These are phyloP conservation scores for Etheostoma spectabile DNA, from an alignment of 2,113 vertebrate genomes.

Conservation along the genomic window DNA sequence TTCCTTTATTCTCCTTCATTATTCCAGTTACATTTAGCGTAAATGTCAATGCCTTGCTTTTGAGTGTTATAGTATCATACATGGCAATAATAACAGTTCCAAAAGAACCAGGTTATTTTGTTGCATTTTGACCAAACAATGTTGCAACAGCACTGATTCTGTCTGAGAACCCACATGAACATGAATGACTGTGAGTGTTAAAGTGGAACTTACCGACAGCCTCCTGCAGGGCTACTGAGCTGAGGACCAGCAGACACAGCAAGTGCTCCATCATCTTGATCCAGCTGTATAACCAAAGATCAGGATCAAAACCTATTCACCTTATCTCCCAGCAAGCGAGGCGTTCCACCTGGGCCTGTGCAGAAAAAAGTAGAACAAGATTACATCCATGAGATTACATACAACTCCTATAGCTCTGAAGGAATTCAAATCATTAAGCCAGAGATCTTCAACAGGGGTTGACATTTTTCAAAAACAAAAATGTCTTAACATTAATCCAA, in stretches of 20 bases:
- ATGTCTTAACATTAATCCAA: no score
- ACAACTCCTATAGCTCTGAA: not conserved
- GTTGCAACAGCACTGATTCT: not conserved
- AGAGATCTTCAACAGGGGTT: no score
- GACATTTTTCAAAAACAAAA: no score
- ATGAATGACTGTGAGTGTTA: not conserved
- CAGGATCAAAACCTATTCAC: not conserved
- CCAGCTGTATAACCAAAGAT: constrained; percentile 3
- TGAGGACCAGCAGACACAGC: constrained; percentile 66
- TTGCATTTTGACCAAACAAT: not conserved
- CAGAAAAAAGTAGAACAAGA: constrained; percentile 13
- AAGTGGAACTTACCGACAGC: constrained; percentile 63
- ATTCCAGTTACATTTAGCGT: not conserved
- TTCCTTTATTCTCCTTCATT: not conserved
- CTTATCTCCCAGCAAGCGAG: not conserved
- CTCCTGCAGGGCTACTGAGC: constrained; percentile 52
- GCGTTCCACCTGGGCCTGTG: not conserved
- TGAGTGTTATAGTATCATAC: not conserved
- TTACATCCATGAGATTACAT: not conserved
- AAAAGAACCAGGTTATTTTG: not conserved
- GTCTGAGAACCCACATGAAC: not conserved
- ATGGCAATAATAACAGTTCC: not conserved
- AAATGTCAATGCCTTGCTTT: not conserved
- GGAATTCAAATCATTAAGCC: not conserved
- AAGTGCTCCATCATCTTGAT: constrained; percentile 65